A percentile compares a stretch with the other conserved stretches of the same genome.
Evolutionary conservation across 2,888 invertebrate species (phyloP).

Genomic region (Atherix ibis): DNA sequence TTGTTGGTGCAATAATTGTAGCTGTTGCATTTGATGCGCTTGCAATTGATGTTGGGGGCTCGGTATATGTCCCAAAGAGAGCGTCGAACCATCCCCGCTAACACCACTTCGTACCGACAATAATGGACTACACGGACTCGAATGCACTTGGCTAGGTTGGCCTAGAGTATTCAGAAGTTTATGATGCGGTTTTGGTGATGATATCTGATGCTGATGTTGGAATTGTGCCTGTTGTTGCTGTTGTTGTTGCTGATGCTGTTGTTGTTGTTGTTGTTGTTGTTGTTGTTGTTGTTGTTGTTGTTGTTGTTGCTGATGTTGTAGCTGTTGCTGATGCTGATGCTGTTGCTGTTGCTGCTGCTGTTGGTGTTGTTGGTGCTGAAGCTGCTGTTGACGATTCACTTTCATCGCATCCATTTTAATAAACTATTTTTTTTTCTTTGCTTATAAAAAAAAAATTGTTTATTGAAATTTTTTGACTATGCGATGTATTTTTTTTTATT

Average conservation of each 20-base stretch:
- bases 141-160: constrained; percentile 13
- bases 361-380: neutral
- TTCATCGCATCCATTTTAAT: neutral
- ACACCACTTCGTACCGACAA: constrained; percentile 7
- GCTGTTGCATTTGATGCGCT: constrained; percentile 1
- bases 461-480: neutral
- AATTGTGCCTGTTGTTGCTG: too few species aligned
- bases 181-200: constrained; percentile 14
- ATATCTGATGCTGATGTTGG: constrained; percentile 11
- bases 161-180: constrained; percentile 9
- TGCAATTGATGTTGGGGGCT: constrained; percentile 1
- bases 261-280: neutral
- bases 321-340: neutral
- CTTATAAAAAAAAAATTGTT: too few species aligned
- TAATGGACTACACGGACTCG: constrained; percentile 14
- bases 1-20: constrained; percentile 1
- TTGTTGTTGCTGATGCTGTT: constrained; percentile 1
- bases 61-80: neutral
- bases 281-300: neutral
- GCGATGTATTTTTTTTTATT: neutral
- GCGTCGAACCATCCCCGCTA: constrained; percentile 4
- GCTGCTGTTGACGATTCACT: neutral
- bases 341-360: neutral
- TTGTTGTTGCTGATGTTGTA: too few species aligned
- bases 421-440: too few species aligned